These are phyloP conservation scores for Antheraea mylitta DNA, from an alignment of 1,140 invertebrate species.

Conservation along the genomic window DNA sequence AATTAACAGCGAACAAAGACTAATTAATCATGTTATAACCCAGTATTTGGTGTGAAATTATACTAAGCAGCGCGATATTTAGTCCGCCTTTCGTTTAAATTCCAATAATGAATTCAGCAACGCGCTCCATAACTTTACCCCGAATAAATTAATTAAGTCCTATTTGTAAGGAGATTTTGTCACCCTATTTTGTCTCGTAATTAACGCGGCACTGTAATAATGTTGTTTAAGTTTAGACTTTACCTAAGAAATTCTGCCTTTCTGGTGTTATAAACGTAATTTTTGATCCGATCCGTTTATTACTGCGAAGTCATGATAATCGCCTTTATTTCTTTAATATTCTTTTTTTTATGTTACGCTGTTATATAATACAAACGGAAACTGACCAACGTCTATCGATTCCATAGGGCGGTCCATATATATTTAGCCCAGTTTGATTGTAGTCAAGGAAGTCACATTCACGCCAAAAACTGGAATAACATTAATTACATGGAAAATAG, in stretches of 20 bases:
- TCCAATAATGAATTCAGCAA: slow-evolving; percentile 48
- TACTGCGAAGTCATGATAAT: background rate
- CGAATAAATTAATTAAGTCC: slow-evolving; percentile 56
- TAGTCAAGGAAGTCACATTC: too few species aligned
- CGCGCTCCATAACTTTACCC: slow-evolving; percentile 55
- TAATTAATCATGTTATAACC: background rate
- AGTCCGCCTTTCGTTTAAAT: slow-evolving; percentile 35
- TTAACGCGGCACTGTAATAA: slow-evolving; percentile 24
- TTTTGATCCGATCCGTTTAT: background rate
- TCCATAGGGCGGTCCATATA: too few species aligned
- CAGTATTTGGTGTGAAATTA: slow-evolving; percentile 11
- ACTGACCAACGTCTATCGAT: too few species aligned
- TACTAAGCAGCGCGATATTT: slow-evolving; percentile 14
- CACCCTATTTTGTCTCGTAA: slow-evolving; percentile 30
- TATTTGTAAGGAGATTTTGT: slow-evolving; percentile 43
- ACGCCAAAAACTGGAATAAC: too few species aligned
- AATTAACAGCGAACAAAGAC: background rate
- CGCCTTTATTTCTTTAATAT: background rate
- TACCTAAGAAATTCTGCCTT: slow-evolving; percentile 5
- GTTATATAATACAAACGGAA: too few species aligned
- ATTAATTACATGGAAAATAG: too few species aligned
- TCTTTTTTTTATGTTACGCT: too few species aligned
- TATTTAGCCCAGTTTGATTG: too few species aligned
- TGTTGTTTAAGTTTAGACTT: slow-evolving; percentile 19
- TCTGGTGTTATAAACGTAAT: background rate